These are phyloP conservation scores for Cerceris ruficornis DNA, from an alignment of 2,888 invertebrate genomes.

Conservation along the genomic window DNA sequence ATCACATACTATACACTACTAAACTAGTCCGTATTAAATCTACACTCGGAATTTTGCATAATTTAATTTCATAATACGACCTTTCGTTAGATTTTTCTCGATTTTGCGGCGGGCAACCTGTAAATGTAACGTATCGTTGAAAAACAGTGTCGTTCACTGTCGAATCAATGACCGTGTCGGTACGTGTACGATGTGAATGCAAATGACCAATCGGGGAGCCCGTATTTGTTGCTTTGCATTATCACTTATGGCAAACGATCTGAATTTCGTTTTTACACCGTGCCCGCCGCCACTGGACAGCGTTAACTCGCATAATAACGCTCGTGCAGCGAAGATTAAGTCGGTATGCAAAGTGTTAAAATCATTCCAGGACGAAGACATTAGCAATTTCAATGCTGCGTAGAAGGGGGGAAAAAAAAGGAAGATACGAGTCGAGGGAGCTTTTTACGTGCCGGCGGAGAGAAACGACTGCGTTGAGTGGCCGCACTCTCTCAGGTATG, in stretches of 20 bases:
- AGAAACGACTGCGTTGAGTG: not conserved
- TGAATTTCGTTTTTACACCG: not conserved
- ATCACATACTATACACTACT: too few relatives aligned
- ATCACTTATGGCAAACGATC: not conserved
- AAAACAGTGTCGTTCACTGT: too few relatives aligned
- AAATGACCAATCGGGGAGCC: too few relatives aligned
- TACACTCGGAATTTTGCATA: too few relatives aligned
- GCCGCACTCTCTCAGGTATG: not conserved
- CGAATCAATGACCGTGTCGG: too few relatives aligned
- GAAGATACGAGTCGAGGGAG: not conserved
- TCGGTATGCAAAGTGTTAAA: constrained; percentile 3
- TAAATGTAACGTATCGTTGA: too few relatives aligned
- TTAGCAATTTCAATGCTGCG: constrained; percentile 24
- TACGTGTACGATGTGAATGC: too few relatives aligned
- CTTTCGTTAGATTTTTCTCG: too few relatives aligned
- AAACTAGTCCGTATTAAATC: too few relatives aligned
- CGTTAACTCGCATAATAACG: constrained; percentile 1
- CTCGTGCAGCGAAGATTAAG: constrained; percentile 1
- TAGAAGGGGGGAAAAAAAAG: not conserved
- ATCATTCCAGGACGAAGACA: not conserved
- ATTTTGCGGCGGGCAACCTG: too few relatives aligned
- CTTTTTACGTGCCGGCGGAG: not conserved
- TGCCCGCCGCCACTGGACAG: constrained; percentile 9
- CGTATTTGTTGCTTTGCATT: too few relatives aligned
- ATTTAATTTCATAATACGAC: too few relatives aligned